Evolutionary conservation across 2,888 invertebrate genomes (phyloP), one percentile per base, ranked within the genome.

Genomic region (Erpobdella octoculata): DNA sequence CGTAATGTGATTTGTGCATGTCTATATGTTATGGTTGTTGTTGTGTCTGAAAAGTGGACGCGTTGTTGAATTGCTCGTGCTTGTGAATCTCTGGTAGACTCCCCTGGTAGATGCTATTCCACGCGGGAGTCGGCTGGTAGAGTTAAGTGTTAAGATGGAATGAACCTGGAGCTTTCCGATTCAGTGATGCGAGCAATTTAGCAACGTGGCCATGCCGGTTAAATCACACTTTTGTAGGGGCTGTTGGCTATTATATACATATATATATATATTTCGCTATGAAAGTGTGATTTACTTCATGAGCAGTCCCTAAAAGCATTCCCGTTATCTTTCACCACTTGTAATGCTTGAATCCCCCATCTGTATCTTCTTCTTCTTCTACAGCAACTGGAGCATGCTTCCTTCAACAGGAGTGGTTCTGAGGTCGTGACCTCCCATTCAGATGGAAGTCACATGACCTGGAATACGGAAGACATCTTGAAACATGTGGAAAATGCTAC

Each of bases 401-500:
- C 89, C 79, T 92, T 92, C 92, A 87, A 89, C 78, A 86, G 87
- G 53, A 87, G 88, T 74, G 90, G 90, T 79, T 81, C 83, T 78
- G 81, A 85, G 75, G 93, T 96, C 85, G 89, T 91, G 73, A 93
- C 92, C 75, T 91, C 94, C 21, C 96, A 96, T 86, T 93, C 94
- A 82, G 96, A 97, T 85, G 96, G 96, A 0, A 93, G 93, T 64
- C 94, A 91, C 84, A 90, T 92, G 70, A 79, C 83, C 15, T 86
- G 86, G 86, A 81, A 73, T 46, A 33, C 58, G 53, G 58, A 46
- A 33, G 53, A 69, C 69, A 48, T 69, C 53, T 35, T 69, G 58
- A 69, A 69, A 31, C 46, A 69, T 25, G 58, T 69, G n/a, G 69
- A 69, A 5, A 69, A 69, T 21, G 31, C 69, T 5, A 48, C 48